A percentile compares a stretch with the other conserved stretches of the same genome.
Evolutionary conservation across 2,797 vertebrate genomes (phyloP).

Genomic region (Pseudochirops cupreus): DNA sequence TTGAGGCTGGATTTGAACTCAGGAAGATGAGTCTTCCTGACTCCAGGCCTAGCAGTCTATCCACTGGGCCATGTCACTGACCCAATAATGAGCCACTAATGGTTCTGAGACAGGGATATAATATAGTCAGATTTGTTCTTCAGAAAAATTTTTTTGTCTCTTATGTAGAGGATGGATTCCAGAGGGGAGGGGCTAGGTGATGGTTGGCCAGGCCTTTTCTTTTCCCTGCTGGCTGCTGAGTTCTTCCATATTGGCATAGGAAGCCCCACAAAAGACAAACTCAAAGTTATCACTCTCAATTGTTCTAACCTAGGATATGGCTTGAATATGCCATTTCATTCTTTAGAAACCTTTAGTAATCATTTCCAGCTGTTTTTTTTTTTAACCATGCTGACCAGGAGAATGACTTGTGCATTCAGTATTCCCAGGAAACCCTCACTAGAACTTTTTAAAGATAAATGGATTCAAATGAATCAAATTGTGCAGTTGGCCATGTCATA

Average conservation of each 20-base stretch:
- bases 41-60: not conserved
- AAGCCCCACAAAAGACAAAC: not conserved
- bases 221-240: not conserved
- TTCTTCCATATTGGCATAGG: not conserved
- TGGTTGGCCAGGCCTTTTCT: not conserved
- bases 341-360: conserved; percentile 18
- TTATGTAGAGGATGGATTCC: not conserved
- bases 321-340: conserved; percentile 58
- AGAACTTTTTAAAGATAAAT: conserved; percentile 65
- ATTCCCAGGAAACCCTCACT: conserved; percentile 46
- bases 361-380: not conserved
- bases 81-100: not conserved
- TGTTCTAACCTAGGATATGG: conserved; percentile 32
- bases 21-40: not conserved
- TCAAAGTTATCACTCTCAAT: conserved; percentile 25
- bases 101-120: not conserved
- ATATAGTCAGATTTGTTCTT: conserved; percentile 4
- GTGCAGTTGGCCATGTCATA: conserved; percentile 33
- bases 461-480: conserved; percentile 41
- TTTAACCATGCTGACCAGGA: not conserved
- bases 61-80: not conserved
- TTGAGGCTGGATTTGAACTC: not conserved
- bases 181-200: not conserved
- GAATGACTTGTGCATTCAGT: conserved; percentile 56
- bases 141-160: conserved; percentile 9